Evolutionary conservation across 2,113 vertebrate species (phyloP), one percentile per base, ranked within the genome.

Genomic region (Corynorhinus townsendii): DNA sequence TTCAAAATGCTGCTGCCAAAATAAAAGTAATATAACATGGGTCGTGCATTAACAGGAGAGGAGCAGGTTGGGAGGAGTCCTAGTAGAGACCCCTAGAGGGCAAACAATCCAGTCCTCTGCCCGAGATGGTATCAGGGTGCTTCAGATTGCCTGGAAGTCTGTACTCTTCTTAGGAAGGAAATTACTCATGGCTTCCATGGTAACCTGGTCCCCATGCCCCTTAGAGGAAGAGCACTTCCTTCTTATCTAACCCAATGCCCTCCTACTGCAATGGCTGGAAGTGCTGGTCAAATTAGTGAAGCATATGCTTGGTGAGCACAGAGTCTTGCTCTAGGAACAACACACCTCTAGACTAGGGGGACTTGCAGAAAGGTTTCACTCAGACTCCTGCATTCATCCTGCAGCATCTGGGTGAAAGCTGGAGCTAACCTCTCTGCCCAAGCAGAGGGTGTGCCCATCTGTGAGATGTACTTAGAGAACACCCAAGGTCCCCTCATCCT

Each of bases 101-200:
- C 73, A 56, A 10, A 45, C 26, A 7, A 16, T 40, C 8, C 11
- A 72, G 40, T 19, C 71, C 11, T 69, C 75, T 30, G 52, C 64
- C 76, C 33, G 33, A 90, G 79, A 90, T 90, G 38, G 0, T 45
- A 85, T 94, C 68, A 8, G 56, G 20, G 64, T 11, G 2, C 62
- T n/a, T 88, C 22, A 40, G 73, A 9, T 43, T 69, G 86, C 82
- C 94, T 97, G 94, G 96, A 95, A 89, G 82, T 73, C 86, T 66
- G 38, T n/a, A 33, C 20, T 92, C 82, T 97, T 96, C 97, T 95
- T 95, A 85, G 86, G 94, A 96, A 97, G 97, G 97, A 97, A 96
- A 95, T 97, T 97, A 96, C 94, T 97, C 95, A 95, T 11, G 92
- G 92, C 89, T 95, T 94, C 94, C 72, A 83, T 59, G 62, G 92